These are phyloP conservation scores for Alexandromys fortis DNA, from an alignment of 2,113 vertebrate genomes.

Conservation along the genomic window DNA sequence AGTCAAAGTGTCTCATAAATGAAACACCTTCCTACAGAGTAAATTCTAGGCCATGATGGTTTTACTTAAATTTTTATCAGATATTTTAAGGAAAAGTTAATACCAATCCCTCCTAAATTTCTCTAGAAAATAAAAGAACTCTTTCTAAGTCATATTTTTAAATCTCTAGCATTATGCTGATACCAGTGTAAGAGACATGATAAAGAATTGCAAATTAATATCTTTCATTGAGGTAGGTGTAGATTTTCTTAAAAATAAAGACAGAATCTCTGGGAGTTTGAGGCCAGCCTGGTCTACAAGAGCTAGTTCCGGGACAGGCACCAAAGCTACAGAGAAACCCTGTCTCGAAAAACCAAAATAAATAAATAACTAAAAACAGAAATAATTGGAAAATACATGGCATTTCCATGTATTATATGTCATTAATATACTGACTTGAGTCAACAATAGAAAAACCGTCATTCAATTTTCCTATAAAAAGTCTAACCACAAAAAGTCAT, in stretches of 20 bases:
- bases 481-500: neutral
- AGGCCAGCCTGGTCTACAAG: too few species aligned
- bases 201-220: neutral
- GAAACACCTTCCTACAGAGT: neutral
- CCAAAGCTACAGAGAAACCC: too few species aligned
- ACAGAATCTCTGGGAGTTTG: too few species aligned
- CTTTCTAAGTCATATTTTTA: constrained; percentile 1
- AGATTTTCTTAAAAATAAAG: constrained; percentile 30
- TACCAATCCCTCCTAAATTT: neutral
- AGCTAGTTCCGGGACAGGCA: too few species aligned
- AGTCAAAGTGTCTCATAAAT: neutral
- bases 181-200: neutral
- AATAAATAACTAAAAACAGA: neutral
- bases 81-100: constrained; percentile 21
- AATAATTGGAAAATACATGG: neutral
- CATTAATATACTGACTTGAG: neutral
- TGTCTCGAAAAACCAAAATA: too few species aligned
- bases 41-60: neutral
- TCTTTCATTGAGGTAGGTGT: neutral
- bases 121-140: neutral
- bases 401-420: too few species aligned
- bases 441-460: constrained; percentile 23
- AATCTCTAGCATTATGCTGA: neutral
- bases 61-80: constrained; percentile 31
- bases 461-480: neutral